Conservation (phyloP, 2,888 invertebrate species). For the Ischnus inquisitorius region DNA sequence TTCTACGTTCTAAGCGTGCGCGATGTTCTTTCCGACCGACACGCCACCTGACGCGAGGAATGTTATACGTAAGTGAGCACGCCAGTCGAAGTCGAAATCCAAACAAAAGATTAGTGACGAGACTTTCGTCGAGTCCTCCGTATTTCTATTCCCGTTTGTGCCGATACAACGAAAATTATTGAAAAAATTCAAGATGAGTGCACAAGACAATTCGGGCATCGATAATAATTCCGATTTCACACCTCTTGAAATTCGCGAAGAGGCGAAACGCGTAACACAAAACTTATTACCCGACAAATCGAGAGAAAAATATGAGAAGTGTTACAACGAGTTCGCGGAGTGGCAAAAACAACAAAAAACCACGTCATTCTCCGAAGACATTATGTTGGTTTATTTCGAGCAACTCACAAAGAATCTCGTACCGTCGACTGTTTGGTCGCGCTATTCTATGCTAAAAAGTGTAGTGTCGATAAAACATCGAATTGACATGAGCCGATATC, state of each 20-base stretch:
- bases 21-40: no score
- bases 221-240: no score
- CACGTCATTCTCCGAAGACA: constrained; percentile 22
- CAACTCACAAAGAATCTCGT: constrained; percentile 50
- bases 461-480: constrained; percentile 39
- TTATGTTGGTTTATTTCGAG: constrained; percentile 55
- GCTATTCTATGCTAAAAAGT: constrained; percentile 61
- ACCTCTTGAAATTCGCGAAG: background rate
- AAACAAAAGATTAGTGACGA: no score
- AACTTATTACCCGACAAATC: constrained; percentile 52
- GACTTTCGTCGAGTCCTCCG: no score
- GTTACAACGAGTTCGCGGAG: constrained; percentile 39
- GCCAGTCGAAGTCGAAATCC: no score
- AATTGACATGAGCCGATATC: constrained; percentile 47
- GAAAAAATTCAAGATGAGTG: no score
- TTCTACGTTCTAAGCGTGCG: no score
- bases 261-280: background rate
- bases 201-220: no score
- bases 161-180: no score
- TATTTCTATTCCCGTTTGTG: no score
- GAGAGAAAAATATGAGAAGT: constrained; percentile 28
- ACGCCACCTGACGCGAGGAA: no score
- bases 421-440: constrained; percentile 55
- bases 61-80: no score
- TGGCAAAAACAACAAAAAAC: constrained; percentile 41